phyloP scores from a whole-genome alignment of 2,888 invertebrate species.

The Agonopterix subpropinquella region DNA sequence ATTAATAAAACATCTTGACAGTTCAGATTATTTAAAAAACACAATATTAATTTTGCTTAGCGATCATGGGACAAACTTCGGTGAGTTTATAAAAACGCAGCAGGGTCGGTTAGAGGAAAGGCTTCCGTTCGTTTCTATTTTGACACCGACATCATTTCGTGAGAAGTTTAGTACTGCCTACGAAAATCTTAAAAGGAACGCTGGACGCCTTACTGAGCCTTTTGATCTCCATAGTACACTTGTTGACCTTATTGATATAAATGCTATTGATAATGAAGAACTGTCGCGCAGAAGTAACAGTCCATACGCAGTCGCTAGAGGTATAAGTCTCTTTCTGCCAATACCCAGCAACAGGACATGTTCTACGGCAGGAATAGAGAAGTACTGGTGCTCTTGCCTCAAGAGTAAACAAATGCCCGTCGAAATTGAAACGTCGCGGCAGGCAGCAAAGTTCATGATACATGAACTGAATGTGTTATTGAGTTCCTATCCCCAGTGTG shows the following conservation, averaged over 20 bases:
- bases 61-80: constrained; percentile 91
- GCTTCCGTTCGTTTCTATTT: constrained; percentile 84
- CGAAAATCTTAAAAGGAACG: constrained; percentile 78
- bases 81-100: constrained; percentile 82
- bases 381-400: constrained; percentile 90
- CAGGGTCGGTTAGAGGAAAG: constrained; percentile 89
- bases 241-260: constrained; percentile 75
- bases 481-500: constrained; percentile 78
- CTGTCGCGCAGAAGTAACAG: constrained; percentile 25
- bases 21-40: constrained; percentile 70
- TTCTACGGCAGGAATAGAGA: constrained; percentile 80
- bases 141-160: constrained; percentile 82
- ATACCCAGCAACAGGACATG: constrained; percentile 83
- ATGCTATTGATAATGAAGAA: constrained; percentile 27
- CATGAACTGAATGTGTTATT: constrained; percentile 79
- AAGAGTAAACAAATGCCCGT: constrained; percentile 60
- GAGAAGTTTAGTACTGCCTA: constrained; percentile 74
- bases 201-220: constrained; percentile 79
- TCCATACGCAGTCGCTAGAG: constrained; percentile 42
- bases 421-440: constrained; percentile 67
- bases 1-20: constrained; percentile 68
- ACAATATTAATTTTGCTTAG: constrained; percentile 84
- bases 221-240: constrained; percentile 89
- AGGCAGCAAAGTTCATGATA: constrained; percentile 78
- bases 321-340: constrained; percentile 83